phyloP scores from a whole-genome alignment of 2,888 invertebrate genomes.

The Dryobota labecula region DNA sequence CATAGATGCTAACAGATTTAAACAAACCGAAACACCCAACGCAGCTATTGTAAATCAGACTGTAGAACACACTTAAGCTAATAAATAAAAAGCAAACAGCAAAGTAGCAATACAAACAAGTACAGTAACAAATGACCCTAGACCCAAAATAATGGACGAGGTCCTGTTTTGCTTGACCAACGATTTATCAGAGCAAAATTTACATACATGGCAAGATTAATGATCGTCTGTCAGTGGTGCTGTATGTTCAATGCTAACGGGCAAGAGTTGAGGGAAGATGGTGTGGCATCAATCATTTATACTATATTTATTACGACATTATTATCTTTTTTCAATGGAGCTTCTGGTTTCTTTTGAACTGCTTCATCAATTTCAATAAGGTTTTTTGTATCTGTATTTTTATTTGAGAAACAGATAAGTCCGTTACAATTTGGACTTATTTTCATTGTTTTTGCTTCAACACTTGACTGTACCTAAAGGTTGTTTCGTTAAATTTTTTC shows the following conservation, averaged over 20 bases:
- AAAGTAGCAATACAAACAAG: conserved; percentile 54
- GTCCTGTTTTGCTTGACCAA: conserved; percentile 77
- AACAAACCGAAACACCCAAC: conserved; percentile 7
- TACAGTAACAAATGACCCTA: conserved; percentile 63
- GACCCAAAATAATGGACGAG: conserved; percentile 67
- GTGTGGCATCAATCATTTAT: conserved; percentile 65
- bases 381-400: background rate
- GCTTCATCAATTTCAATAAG: conserved; percentile 38
- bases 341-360: conserved; percentile 41
- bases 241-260: conserved; percentile 71
- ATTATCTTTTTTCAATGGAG: conserved; percentile 57
- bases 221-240: conserved; percentile 76
- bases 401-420: background rate
- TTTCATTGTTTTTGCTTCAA: background rate
- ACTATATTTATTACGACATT: conserved; percentile 63
- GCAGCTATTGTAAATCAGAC: conserved; percentile 28
- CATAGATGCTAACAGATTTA: background rate
- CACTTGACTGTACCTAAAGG: background rate
- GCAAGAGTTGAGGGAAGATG: conserved; percentile 60
- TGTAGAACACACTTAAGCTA: conserved; percentile 49
- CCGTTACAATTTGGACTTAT: too few relatives aligned
- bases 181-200: conserved; percentile 85
- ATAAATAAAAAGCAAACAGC: conserved; percentile 53
- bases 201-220: conserved; percentile 85
- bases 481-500: background rate